phyloP scores from a whole-genome alignment of 2,797 vertebrate species.

The Nannoperca australis region DNA sequence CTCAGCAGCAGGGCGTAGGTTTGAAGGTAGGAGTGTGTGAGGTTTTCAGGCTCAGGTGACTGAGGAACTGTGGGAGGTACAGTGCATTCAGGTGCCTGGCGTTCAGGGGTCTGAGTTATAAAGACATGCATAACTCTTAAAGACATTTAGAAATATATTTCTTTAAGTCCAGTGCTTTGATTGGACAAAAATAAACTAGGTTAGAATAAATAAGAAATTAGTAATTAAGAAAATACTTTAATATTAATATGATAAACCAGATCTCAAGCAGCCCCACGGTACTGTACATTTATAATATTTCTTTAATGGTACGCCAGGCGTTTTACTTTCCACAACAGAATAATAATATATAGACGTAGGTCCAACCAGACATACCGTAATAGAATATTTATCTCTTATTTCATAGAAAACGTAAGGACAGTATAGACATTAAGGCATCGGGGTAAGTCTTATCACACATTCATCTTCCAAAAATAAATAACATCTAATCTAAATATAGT shows the following conservation, averaged over 20 bases:
- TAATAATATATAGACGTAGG: conserved; percentile 80
- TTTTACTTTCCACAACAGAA: conserved; percentile 70
- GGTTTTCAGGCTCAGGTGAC: conserved; percentile 70
- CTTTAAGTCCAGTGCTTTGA: conserved; percentile 60
- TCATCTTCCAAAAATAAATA: conserved; percentile 85
- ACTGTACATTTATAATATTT: conserved; percentile 71
- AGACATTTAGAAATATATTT: conserved; percentile 76
- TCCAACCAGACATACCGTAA: conserved; percentile 72
- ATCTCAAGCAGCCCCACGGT: conserved; percentile 71
- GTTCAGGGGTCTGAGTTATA: conserved; percentile 57
- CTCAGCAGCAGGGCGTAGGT: conserved; percentile 46
- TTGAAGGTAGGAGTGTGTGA: conserved; percentile 81
- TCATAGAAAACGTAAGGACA: conserved; percentile 81
- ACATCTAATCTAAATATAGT: conserved; percentile 73
- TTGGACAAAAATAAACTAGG: conserved; percentile 71
- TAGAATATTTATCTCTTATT: conserved; percentile 77
- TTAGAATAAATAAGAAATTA: conserved; percentile 81
- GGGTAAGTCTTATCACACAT: conserved; percentile 81
- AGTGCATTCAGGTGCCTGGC: conserved; percentile 73
- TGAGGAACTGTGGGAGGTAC: conserved; percentile 69
- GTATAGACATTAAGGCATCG: conserved; percentile 86
- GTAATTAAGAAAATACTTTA: conserved; percentile 82
- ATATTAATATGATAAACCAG: conserved; percentile 73
- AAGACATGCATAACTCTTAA: conserved; percentile 65
- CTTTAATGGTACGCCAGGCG: conserved; percentile 68